Base-by-base conservation (phyloP, 2,888 invertebrate species). In the Strigamia transsilvanica region DNA sequence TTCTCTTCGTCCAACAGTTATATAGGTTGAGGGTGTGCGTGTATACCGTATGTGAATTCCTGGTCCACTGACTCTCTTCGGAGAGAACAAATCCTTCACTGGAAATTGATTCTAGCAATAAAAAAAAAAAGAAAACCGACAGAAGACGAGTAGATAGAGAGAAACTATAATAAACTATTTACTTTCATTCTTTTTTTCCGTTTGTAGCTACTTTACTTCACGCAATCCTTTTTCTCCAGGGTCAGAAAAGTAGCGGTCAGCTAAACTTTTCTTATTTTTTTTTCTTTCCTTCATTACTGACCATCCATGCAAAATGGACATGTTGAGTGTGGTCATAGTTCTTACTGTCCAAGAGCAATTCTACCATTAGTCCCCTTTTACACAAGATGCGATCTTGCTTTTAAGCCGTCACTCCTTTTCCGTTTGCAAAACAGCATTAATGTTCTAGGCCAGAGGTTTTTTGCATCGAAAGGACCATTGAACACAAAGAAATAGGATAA, bases 91-190 rank as follows among this genome's bases (percentile, higher is more conserved):
- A 56, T 56, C 56, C 56, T 56, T 56, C 56, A 56, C 56, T 56
- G 18, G 56, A 56, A 56, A 56, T 56, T 56, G 56, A 56, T 56
- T 56, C 56, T 56, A 18, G 56, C 56, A 18, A 56, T 56, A 56
- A 56, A 56, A 56, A 56, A 56, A 56, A 56, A 56, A 56, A 56
- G 56, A 56, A 56, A 56, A 56, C 56, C 56, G 56, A 56, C 56
- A 56, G n/a, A 18, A 56, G 56, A 56, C 56, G 56, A 56, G 56
- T 18, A 18, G 56, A 56, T 56, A 56, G 56, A 56, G 56, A 56
- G 56, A 56, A 56, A 56, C 56, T 56, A 56, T 18, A 56, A 56
- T 56, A 56, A 56, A 56, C 56, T 56, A 56, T 56, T 56, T 56
- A 56, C 18, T 18, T 56, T 56, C 56, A 38, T 38, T 56, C n/a